Conservation (phyloP, 2,888 invertebrate species). For the Lycaena phlaeas region DNA sequence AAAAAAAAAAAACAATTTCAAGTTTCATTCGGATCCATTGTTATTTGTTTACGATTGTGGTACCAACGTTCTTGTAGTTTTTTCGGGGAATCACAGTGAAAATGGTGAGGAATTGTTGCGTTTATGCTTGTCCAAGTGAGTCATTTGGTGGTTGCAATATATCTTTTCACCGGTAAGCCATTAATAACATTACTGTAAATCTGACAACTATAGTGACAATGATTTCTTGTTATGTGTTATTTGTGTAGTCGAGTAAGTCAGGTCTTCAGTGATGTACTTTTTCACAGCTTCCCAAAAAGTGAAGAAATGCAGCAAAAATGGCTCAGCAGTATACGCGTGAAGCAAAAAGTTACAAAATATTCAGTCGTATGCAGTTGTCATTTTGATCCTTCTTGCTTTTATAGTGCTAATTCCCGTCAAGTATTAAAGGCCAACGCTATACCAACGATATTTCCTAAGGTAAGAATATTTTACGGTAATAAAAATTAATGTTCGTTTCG, state of each 20-base stretch:
- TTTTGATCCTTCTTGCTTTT: slow-evolving; percentile 8
- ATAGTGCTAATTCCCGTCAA: slow-evolving; percentile 9
- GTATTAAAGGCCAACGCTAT: slow-evolving; percentile 6
- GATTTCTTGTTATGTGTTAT: slow-evolving; percentile 2
- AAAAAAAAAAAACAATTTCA: no score
- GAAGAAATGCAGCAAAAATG: background rate
- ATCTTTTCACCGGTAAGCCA: slow-evolving; percentile 4
- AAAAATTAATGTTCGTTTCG: no score
- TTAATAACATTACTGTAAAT: background rate
- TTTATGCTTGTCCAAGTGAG: slow-evolving; percentile 7
- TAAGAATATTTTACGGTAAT: no score
- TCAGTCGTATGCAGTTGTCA: slow-evolving; percentile 8
- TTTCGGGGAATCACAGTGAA: background rate
- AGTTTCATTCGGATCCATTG: background rate
- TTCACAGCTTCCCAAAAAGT: slow-evolving; percentile 7
- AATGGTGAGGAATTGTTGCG: slow-evolving; percentile 8
- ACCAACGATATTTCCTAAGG: background rate
- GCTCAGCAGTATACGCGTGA: slow-evolving; percentile 1
- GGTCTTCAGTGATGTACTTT: background rate
- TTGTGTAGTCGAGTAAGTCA: background rate
- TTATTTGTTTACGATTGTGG: no score
- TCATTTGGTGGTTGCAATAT: slow-evolving; percentile 4
- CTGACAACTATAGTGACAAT: slow-evolving; percentile 3
- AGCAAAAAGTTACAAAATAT: slow-evolving; percentile 8
- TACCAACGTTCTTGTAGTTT: background rate